These are phyloP conservation scores for Sula dactylatra DNA, from an alignment of 2,113 vertebrate genomes.

Conservation along the genomic window DNA sequence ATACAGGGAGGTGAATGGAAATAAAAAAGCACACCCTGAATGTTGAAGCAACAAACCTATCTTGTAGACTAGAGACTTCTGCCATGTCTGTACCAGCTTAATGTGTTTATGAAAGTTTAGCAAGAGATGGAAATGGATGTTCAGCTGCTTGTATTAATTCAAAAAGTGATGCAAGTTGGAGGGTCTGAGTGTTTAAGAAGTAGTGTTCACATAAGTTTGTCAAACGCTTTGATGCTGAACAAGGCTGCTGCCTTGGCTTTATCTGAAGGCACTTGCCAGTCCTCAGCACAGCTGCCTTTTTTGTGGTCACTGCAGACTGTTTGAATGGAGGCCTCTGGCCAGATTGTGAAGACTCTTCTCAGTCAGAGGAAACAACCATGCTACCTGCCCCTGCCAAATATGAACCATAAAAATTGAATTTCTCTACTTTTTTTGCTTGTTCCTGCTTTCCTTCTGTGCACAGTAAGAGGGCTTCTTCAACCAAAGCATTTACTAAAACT, in stretches of 20 bases:
- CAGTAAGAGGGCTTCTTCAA: neutral
- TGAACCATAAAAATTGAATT: neutral
- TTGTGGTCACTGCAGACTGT: neutral
- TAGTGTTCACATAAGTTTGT: neutral
- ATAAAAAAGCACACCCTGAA: neutral
- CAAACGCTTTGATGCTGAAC: neutral
- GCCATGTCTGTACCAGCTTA: neutral
- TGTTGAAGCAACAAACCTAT: neutral
- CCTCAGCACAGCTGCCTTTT: neutral
- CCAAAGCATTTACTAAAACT: neutral
- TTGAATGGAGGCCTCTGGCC: neutral
- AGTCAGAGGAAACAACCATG: neutral
- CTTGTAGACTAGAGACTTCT: neutral
- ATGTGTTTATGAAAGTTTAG: neutral
- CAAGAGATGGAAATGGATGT: neutral
- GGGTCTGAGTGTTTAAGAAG: neutral
- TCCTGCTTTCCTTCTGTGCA: neutral
- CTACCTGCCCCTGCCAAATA: neutral
- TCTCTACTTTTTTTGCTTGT: neutral
- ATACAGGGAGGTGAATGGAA: neutral
- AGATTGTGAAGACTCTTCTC: neutral
- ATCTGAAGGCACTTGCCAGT: neutral
- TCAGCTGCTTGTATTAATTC: neutral
- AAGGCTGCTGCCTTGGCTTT: neutral
- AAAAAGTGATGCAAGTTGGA: neutral